These are phyloP conservation scores for Phodopus roborovskii DNA, from an alignment of 2,113 vertebrate species.

Conservation along the genomic window DNA sequence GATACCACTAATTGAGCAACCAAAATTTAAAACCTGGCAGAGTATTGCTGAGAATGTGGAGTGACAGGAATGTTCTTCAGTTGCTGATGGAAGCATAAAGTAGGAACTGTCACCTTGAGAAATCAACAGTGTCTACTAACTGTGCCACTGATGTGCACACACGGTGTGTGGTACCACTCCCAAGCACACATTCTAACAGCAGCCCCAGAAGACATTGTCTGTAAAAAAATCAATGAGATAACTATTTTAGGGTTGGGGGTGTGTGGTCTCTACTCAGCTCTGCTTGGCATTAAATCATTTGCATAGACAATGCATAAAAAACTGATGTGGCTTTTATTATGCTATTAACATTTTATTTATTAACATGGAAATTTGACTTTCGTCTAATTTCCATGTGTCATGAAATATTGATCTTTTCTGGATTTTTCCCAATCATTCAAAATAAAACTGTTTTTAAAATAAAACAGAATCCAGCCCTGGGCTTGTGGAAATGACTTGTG, in stretches of 20 bases:
- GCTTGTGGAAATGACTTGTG: background rate
- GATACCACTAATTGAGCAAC: background rate
- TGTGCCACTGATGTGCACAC: background rate
- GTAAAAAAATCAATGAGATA: background rate
- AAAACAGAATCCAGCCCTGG: background rate
- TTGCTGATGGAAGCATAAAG: background rate
- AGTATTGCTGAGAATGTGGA: background rate
- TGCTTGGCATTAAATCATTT: background rate
- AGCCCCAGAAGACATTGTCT: background rate
- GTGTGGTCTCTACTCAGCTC: background rate
- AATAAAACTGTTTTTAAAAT: background rate
- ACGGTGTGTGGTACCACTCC: background rate
- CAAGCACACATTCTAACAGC: background rate
- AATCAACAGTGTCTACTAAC: background rate
- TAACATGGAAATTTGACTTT: background rate
- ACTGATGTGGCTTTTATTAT: background rate
- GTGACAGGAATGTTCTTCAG: background rate
- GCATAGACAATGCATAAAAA: background rate
- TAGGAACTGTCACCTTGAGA: background rate
- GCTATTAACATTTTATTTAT: background rate
- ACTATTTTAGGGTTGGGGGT: background rate
- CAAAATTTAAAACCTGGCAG: background rate
- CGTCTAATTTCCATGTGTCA: background rate
- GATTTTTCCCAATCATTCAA: background rate
- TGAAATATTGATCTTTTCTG: slow-evolving; percentile 23